Evolutionary conservation across 2,888 invertebrate genomes (phyloP).

Genomic region (Scaptomyza tumidula): DNA sequence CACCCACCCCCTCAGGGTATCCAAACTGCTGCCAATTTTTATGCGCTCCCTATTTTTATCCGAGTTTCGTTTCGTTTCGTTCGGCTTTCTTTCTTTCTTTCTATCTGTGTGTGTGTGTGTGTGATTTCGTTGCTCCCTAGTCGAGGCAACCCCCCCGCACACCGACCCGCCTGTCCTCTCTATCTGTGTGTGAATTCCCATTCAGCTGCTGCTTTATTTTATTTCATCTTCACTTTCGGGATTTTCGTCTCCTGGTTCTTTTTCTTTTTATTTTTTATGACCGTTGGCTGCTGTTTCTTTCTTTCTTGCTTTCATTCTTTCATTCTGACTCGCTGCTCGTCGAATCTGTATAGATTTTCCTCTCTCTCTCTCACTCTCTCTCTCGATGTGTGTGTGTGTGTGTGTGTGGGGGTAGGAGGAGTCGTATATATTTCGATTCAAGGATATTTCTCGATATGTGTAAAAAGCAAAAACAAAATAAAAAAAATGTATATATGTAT

Average conservation of each 20-base stretch:
- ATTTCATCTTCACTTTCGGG: constrained; percentile 79
- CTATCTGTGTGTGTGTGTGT: constrained; percentile 1
- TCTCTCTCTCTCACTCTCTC: background rate
- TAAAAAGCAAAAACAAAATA: constrained; percentile 46
- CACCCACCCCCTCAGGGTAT: constrained; percentile 3
- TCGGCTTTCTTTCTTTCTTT: constrained; percentile 36
- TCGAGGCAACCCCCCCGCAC: constrained; percentile 8
- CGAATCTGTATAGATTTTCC: constrained; percentile 70
- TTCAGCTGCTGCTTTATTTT: constrained; percentile 74
- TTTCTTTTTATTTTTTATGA: constrained; percentile 50
- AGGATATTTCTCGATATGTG: constrained; percentile 79
- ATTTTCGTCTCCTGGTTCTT: constrained; percentile 65
- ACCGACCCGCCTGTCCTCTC: background rate
- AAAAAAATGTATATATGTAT: constrained; percentile 18
- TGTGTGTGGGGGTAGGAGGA: constrained; percentile 51
- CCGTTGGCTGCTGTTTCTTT: constrained; percentile 56
- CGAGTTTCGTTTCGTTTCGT: constrained; percentile 50
- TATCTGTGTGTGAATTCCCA: constrained; percentile 43
- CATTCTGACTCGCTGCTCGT: constrained; percentile 42
- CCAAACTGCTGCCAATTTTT: constrained; percentile 79
- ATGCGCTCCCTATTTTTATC: constrained; percentile 78
- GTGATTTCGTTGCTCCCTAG: constrained; percentile 46
- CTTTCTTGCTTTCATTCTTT: constrained; percentile 8
- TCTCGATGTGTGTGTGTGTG: constrained; percentile 20
- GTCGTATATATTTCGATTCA: constrained; percentile 77